These are phyloP conservation scores for Pachliopta kotzebuea DNA, from an alignment of 2,888 invertebrate genomes.

Conservation along the genomic window DNA sequence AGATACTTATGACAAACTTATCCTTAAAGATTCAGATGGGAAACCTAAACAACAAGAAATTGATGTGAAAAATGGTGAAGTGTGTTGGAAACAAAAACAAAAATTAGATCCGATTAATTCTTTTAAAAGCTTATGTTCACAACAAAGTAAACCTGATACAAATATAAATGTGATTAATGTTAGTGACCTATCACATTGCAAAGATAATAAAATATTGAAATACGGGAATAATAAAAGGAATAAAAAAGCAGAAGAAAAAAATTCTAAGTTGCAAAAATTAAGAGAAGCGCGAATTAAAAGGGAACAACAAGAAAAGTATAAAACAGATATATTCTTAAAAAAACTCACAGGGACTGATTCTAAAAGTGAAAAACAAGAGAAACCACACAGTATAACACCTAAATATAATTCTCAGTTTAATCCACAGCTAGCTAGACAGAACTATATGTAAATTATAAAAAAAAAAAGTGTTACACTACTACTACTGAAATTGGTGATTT, in stretches of 20 bases:
- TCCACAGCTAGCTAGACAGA: conserved; percentile 93
- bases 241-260: conserved; percentile 47
- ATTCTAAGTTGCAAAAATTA: conserved; percentile 81
- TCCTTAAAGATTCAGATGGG: conserved; percentile 69
- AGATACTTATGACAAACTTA: conserved; percentile 71
- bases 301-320: conserved; percentile 88
- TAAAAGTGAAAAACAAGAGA: conserved; percentile 31
- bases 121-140: conserved; percentile 80
- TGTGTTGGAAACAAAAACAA: conserved; percentile 83
- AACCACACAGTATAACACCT: conserved; percentile 77
- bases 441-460: conserved; percentile 62
- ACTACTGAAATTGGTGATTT: too few relatives aligned
- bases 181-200: conserved; percentile 10
- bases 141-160: conserved; percentile 30
- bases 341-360: conserved; percentile 72
- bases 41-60: conserved; percentile 53
- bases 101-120: conserved; percentile 86
- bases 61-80: conserved; percentile 80
- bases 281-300: conserved; percentile 89
- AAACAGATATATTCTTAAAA: conserved; percentile 86
- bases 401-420: conserved; percentile 98
- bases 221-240: conserved; percentile 37
- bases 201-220: conserved; percentile 30
- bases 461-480: too few relatives aligned
- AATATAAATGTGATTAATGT: conserved; percentile 14